Percentiles rank a stretch among this genome's conserved stretches.
Conservation (phyloP, 2,888 invertebrate species). For the Ectobius pallidus region DNA sequence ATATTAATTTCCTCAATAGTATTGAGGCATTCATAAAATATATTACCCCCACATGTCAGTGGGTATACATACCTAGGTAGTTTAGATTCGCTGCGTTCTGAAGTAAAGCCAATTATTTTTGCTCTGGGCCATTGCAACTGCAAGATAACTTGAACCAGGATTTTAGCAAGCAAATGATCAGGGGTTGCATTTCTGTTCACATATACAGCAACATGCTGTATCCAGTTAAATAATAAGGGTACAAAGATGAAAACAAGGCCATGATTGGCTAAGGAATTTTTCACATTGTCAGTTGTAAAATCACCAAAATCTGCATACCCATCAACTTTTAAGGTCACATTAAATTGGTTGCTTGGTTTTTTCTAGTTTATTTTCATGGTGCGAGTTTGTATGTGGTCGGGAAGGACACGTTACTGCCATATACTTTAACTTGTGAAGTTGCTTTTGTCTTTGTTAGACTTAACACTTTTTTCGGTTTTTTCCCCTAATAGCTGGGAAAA, state of each 20-base stretch:
- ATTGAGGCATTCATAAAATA: too few species aligned
- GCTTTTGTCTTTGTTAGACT: background rate
- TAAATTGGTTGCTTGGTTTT: background rate
- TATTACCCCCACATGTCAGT: too few species aligned
- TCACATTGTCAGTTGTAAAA: background rate
- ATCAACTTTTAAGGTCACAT: background rate
- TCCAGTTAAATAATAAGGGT: background rate
- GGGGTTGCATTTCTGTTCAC: background rate
- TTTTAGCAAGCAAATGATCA: background rate
- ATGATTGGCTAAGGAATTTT: background rate
- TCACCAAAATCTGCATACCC: background rate
- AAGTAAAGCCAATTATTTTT: background rate
- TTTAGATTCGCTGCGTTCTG: background rate
- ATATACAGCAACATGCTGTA: background rate
- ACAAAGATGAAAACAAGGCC: background rate
- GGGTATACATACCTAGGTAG: too few species aligned
- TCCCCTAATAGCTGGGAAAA: background rate
- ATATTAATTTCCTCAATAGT: too few species aligned
- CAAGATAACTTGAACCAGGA: background rate
- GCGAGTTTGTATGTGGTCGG: background rate
- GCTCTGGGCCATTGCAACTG: background rate
- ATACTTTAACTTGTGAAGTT: background rate
- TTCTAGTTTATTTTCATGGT: background rate
- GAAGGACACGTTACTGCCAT: background rate
- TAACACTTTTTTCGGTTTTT: background rate